Base-by-base conservation (phyloP, 1,140 invertebrate genomes). In the Papilio machaon region DNA sequence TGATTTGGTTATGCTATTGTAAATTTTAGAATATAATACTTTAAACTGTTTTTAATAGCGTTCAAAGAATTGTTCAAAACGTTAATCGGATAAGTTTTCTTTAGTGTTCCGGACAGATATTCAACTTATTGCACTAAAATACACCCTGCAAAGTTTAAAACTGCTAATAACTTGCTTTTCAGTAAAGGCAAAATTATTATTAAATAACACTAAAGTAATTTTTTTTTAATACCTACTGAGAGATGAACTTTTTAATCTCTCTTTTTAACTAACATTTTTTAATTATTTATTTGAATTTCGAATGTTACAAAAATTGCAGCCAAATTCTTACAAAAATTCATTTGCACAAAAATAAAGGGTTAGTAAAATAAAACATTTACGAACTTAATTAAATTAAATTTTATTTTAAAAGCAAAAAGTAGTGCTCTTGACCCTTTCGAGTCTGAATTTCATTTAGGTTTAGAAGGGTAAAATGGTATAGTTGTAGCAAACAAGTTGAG, bases 401-500 rank as follows among this genome's bases (percentile, higher is more conserved):
- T 23, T 49, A 49, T 75, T 75, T 49, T 23, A 47, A 75, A 75
- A 75, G n/a, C 17, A 35, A 46, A 46, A 19, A 38, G 30, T 73
- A 73, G 73, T 23, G 23, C 43, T 30, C 23, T 76, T 49, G 23
- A 49, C 74, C 74, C 74, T 76, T 54, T 52, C n/a, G 74, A 76
- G 46, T 76, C 19, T 54, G 46, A 76, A 76, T 76, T 76, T 54
- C 46, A 54, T 76, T 30, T 49, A 11, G 46, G 74, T 52, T 23
- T 47, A 52, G 23, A 49, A 76, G 19, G 74, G 74, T 76, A 49
- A 76, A 76, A 11, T 30, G 74, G 74, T 54, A 54, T 76, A 76
- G 74, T 76, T 49, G 74, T 76, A 76, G 19, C 46, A 76, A 76
- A 52, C 47, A 76, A 76, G 19, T 74, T 74, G 17, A 74, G 73